Evolutionary conservation across 2,888 invertebrate species (phyloP), one percentile per base, ranked within the genome.

Genomic region (Apoda limacodes): DNA sequence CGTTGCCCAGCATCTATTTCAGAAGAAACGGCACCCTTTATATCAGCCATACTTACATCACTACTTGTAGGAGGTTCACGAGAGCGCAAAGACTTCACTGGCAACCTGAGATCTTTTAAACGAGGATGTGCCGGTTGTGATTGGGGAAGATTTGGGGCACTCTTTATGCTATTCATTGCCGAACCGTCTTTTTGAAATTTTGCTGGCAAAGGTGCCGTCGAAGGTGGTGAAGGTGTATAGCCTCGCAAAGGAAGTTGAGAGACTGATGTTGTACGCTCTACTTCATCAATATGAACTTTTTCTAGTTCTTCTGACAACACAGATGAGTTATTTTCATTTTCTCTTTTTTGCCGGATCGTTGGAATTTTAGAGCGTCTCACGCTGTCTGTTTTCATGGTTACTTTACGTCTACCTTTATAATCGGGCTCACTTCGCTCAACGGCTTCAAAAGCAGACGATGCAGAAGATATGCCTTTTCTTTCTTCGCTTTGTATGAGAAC

Each of bases 141-240:
- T 35, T 78, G 78, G 12, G 91, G 90, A 52, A 92, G 66, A 60
- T 90, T 90, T 1, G 92, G 92, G 4, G 91, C 90, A 62, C 92
- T 92, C 50, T 88, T 86, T 37, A 91, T 90, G 55, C 91, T 90
- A 60, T 88, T 89, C 87, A 89, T 88, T 28, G 85, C 82, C 40
- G 86, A 83, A 28, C 84, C 82, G 39, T 88, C 88, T 48, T 90
- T 89, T 42, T 87, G 88, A 68, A 92, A 92, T 65, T 92, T 92
- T 38, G 89, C 86, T 2, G 92, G 92, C 46, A 92, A 69, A 12
- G 92, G 92, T 2, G 92, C 92, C 11, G 92, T 92, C 35, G 92
- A 91, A 33, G 92, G 92, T 26, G 92, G 92, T 22, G 92, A 92
- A 7, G 90, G 90, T 3, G 90, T 89, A 45, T 89, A 90, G 20